phyloP scores from a whole-genome alignment of 2,113 vertebrate species.

The Platichthys stellatus region DNA sequence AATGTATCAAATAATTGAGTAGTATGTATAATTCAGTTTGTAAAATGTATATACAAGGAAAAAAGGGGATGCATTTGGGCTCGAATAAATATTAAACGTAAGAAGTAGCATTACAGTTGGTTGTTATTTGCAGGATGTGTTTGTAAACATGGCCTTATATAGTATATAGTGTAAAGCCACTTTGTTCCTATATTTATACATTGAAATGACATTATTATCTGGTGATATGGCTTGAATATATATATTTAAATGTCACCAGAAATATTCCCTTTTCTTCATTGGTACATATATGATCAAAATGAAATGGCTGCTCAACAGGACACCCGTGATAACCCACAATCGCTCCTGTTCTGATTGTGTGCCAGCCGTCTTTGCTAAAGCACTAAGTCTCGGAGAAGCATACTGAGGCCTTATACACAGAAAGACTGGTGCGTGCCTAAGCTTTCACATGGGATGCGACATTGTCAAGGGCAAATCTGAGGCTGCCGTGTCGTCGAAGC shows the following conservation, averaged over 20 bases:
- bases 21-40: too few relatives aligned
- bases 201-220: not conserved
- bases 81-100: too few relatives aligned
- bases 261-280: constrained; percentile 13
- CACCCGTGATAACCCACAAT: not conserved
- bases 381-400: not conserved
- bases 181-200: too few relatives aligned
- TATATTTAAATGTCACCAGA: not conserved
- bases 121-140: too few relatives aligned
- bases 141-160: too few relatives aligned
- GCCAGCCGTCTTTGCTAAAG: not conserved
- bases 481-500: not conserved
- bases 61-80: too few relatives aligned
- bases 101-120: too few relatives aligned
- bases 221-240: too few relatives aligned
- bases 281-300: not conserved
- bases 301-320: not conserved
- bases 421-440: not conserved
- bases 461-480: constrained; percentile 5
- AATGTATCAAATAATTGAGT: too few relatives aligned
- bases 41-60: too few relatives aligned
- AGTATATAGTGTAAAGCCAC: not conserved
- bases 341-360: not conserved
- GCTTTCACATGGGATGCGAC: not conserved
- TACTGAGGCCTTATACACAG: not conserved